Evolutionary conservation across 1,140 invertebrate genomes (phyloP).

Genomic region (Penaeus vannamei): DNA sequence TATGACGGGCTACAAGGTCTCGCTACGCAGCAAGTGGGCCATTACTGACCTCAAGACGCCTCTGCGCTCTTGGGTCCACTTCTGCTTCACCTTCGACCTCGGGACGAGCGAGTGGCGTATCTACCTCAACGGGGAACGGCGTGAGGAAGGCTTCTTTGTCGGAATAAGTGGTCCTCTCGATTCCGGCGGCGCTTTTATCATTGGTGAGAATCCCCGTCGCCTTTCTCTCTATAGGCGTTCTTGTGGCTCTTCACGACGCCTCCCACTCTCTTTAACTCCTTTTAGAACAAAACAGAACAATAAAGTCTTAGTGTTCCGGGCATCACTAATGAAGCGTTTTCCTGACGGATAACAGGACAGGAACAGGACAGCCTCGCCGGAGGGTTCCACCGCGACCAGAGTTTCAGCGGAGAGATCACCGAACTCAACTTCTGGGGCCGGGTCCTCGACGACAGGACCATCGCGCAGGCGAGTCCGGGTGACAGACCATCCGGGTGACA

Average conservation of each 20-base stretch:
- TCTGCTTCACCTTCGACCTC: constrained; percentile 55
- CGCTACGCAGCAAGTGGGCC: constrained; percentile 56
- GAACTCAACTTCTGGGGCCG: constrained; percentile 41
- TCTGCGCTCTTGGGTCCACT: constrained; percentile 56
- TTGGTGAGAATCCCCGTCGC: constrained; percentile 44
- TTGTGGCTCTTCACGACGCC: too few relatives aligned
- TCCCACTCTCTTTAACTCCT: too few relatives aligned
- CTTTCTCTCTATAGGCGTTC: too few relatives aligned
- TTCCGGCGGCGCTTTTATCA: constrained; percentile 48
- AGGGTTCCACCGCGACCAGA: constrained; percentile 51
- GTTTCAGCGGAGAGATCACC: constrained; percentile 44
- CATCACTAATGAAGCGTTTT: background rate
- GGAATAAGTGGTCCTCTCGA: background rate
- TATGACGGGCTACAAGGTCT: constrained; percentile 51
- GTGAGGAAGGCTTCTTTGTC: constrained; percentile 17
- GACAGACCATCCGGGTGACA: too few relatives aligned
- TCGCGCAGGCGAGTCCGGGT: too few relatives aligned
- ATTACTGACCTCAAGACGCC: constrained; percentile 43
- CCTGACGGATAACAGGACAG: constrained; percentile 19
- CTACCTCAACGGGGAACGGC: constrained; percentile 51
- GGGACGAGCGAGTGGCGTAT: constrained; percentile 41
- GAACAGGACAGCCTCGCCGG: constrained; percentile 48
- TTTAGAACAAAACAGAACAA: background rate
- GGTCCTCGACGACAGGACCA: too few relatives aligned
- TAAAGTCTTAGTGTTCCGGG: background rate